A percentile compares a stretch with the other conserved stretches of the same genome.
phyloP scores from a whole-genome alignment of 2,113 vertebrate genomes.

The Malurus elegans region DNA sequence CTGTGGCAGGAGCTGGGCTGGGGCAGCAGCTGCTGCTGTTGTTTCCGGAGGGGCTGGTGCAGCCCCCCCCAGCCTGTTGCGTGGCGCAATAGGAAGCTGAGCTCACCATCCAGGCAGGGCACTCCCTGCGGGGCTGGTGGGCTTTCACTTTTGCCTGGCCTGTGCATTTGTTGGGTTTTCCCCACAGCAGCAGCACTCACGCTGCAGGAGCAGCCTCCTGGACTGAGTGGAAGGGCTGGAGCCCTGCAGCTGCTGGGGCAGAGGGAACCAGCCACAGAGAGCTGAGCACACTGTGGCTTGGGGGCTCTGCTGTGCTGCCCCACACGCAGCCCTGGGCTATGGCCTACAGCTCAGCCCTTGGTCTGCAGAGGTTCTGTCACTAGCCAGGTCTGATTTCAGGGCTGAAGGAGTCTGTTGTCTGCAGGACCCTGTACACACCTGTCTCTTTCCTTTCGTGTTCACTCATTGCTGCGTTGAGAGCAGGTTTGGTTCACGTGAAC shows the following conservation, averaged over 20 bases:
- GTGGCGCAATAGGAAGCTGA: background rate
- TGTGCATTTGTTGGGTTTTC: background rate
- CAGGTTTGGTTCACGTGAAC: background rate
- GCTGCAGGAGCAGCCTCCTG: background rate
- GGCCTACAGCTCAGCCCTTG: background rate
- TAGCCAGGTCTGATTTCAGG: background rate
- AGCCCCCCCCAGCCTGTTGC: background rate
- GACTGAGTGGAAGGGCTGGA: background rate
- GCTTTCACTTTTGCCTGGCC: background rate
- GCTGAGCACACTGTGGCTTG: background rate
- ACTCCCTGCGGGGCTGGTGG: background rate
- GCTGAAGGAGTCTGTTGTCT: background rate
- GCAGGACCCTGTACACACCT: background rate
- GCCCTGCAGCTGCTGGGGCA: background rate
- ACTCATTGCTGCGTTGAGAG: background rate
- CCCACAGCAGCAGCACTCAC: background rate
- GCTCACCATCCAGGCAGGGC: background rate
- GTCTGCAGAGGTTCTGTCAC: background rate
- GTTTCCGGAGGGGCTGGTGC: background rate
- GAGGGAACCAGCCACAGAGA: background rate
- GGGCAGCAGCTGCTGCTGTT: background rate
- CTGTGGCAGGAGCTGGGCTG: background rate
- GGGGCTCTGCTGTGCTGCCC: background rate
- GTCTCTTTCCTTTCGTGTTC: background rate
- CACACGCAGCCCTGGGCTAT: fast-evolving